Base-by-base conservation (phyloP, 2,888 invertebrate genomes). In the Celastrina argiolus region DNA sequence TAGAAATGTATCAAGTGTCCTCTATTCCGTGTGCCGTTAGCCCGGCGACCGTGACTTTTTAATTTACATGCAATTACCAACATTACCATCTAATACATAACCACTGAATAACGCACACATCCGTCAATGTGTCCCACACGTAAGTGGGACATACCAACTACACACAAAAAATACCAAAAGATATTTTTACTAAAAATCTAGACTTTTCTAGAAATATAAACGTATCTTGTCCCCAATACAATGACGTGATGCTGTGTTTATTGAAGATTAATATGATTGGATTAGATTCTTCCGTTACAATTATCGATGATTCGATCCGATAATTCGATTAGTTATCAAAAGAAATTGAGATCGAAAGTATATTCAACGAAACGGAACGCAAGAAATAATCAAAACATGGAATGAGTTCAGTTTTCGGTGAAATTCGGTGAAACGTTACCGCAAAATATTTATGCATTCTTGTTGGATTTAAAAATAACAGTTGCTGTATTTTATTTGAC, bases 11-110 rank as follows among this genome's bases (percentile, higher is more conserved):
- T 64, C 14, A 56, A 58, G 22, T 58, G 65, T 41, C 39, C 58
- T 58, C 28, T 22, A 65, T 59, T 65, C 69, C 22, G 26, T 58
- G 67, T 70, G 67, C 74, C 75, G 75, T 74, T 75, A 74, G 68
- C 63, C 36, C 69, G 66, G 56, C 69, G 73, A 72, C 74, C 76
- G 76, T 75, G 78, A 71, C 75, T 72, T 69, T 64, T 69, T 68
- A 73, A 74, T 78, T 78, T 76, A 74, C 76, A 75, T 75, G 72
- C 74, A 74, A 75, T 78, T 77, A 76, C 75, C 73, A 74, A 71
- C 69, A 71, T 72, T 70, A 70, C 66, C 69, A 69, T 71, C 64
- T 65, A 66, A 66, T 56, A 67, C 69, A 68, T 70, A 64, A 68
- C 66, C 69, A 41, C 41, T 56, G 41, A 56, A 58, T 16, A 66